Evolutionary conservation across 1,140 invertebrate genomes (phyloP).

Genomic region (Drosophila teissieri): DNA sequence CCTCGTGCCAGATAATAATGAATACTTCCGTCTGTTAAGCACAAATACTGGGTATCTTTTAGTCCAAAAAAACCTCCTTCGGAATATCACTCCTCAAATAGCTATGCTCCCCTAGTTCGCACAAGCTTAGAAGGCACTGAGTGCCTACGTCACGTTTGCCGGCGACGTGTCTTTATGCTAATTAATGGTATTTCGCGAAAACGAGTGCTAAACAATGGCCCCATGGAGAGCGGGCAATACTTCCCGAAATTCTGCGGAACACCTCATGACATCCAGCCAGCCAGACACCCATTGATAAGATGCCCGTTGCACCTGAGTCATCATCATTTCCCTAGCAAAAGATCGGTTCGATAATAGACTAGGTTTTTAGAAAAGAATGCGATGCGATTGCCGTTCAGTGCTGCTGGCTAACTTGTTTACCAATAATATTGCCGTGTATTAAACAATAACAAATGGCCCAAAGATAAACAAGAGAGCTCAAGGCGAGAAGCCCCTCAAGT

Average conservation of each 20-base stretch:
- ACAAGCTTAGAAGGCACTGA: slow-evolving; percentile 19
- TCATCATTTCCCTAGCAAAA: slow-evolving; percentile 19
- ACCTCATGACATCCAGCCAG: background rate
- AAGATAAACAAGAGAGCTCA: slow-evolving; percentile 68
- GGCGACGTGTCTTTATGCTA: slow-evolving; percentile 73
- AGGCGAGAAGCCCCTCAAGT: slow-evolving; percentile 55
- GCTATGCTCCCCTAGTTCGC: slow-evolving; percentile 35
- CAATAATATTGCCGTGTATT: slow-evolving; percentile 59
- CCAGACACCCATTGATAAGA: slow-evolving; percentile 18
- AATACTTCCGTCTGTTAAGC: background rate
- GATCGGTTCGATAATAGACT: slow-evolving; percentile 10
- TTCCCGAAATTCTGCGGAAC: slow-evolving; percentile 42
- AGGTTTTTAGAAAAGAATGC: slow-evolving; percentile 35
- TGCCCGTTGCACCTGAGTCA: slow-evolving; percentile 49
- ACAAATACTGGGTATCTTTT: background rate
- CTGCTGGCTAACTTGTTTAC: slow-evolving; percentile 66
- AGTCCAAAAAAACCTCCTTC: background rate
- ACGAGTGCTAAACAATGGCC: slow-evolving; percentile 25
- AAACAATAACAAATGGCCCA: slow-evolving; percentile 57
- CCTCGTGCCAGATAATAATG: background rate
- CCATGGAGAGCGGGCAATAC: background rate
- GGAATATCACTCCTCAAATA: slow-evolving; percentile 23
- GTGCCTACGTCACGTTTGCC: slow-evolving; percentile 57
- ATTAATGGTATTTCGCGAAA: slow-evolving; percentile 34
- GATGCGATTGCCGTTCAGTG: slow-evolving; percentile 25